Conservation (phyloP, 2,888 invertebrate species). For the Cataglyphis livida region DNA sequence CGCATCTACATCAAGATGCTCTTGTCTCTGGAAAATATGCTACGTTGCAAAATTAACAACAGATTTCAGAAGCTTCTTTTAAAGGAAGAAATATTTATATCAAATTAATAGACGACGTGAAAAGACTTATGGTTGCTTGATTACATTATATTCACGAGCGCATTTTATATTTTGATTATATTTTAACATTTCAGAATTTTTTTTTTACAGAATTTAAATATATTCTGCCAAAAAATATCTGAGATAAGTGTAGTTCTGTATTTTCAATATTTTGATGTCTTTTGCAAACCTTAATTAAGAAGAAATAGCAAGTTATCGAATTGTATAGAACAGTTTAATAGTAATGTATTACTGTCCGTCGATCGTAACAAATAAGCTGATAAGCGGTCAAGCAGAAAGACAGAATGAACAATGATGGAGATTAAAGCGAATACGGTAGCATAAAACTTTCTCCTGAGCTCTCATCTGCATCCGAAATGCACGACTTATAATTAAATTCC, state of each 20-base stretch:
- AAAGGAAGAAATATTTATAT: not conserved
- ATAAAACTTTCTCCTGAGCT: constrained; percentile 39
- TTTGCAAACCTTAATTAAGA: constrained; percentile 20
- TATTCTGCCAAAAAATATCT: not conserved
- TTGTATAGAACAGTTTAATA: not conserved
- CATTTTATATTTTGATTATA: not conserved
- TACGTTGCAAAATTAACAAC: not conserved
- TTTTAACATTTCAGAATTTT: not conserved
- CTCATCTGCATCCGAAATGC: constrained; percentile 45
- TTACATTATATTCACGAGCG: not conserved
- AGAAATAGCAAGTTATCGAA: constrained; percentile 38
- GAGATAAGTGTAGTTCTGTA: not conserved
- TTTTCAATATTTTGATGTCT: not conserved
- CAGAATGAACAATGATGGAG: constrained; percentile 40
- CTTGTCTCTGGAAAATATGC: not conserved
- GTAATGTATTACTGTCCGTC: not conserved
- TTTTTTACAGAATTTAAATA: not conserved
- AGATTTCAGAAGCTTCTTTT: not conserved
- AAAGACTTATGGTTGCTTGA: not conserved
- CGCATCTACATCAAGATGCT: not conserved
- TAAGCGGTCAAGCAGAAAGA: constrained; percentile 7
- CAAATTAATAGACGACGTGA: not conserved
- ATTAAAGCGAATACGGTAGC: constrained; percentile 54
- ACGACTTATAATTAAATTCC: constrained; percentile 55
- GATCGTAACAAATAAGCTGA: not conserved